Conservation (phyloP, 2,113 vertebrate species). For the Machaerirhynchus nigripectus region DNA sequence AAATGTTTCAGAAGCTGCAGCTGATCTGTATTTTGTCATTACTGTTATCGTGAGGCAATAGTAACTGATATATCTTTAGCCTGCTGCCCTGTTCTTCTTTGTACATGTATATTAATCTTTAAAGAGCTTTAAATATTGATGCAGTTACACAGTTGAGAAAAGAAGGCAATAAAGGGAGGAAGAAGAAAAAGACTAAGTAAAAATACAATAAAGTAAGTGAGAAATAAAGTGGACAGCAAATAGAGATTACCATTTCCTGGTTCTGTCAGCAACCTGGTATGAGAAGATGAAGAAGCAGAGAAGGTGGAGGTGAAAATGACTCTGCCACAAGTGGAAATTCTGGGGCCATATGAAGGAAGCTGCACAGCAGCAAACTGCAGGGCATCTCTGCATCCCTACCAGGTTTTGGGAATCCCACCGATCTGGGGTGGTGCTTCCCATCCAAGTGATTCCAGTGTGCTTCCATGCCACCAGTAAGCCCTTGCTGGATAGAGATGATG, state of each 20-base stretch:
- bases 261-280: background rate
- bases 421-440: background rate
- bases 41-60: background rate
- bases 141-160: background rate
- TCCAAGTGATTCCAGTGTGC: background rate
- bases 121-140: background rate
- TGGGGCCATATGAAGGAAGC: fast-evolving
- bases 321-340: background rate
- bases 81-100: background rate
- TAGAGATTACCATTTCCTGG: background rate
- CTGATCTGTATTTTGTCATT: background rate
- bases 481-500: fast-evolving
- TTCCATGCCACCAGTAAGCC: background rate
- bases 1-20: background rate
- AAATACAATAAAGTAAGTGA: background rate
- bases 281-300: background rate
- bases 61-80: background rate
- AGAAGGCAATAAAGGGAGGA: background rate
- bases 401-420: background rate
- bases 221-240: background rate
- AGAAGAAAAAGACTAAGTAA: background rate
- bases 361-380: background rate
- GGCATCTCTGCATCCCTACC: background rate
- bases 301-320: fast-evolving
- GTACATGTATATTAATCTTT: background rate